Conservation (phyloP, 92 coral and sea anemone species). For the Actinostola sp. region DNA sequence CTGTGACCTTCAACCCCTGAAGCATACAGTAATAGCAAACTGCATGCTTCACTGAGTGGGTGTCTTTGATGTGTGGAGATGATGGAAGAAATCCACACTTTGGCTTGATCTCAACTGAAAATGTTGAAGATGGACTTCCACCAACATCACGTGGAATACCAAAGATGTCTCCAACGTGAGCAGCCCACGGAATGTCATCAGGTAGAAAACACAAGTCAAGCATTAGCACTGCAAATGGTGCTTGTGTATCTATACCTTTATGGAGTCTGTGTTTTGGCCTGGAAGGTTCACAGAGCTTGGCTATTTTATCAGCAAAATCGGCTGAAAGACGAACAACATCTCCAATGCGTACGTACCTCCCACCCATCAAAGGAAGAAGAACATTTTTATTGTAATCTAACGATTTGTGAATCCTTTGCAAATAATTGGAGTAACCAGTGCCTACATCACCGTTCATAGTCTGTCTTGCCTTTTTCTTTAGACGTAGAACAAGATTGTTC, state of each 20-base stretch:
- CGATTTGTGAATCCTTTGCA: not conserved
- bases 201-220: conserved; percentile 84
- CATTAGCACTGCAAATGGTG: conserved; percentile 71
- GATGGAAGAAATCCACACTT: conserved; percentile 89
- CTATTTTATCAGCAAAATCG: conserved; percentile 62
- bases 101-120: conserved; percentile 93
- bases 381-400: conserved; percentile 67
- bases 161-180: not conserved
- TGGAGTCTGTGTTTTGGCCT: conserved; percentile 78
- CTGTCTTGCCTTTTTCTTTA: conserved; percentile 52
- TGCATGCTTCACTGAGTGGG: conserved; percentile 41
- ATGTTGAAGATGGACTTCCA: conserved; percentile 64
- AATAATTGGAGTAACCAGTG: not conserved
- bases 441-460: too few relatives aligned
- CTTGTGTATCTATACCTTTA: conserved; percentile 66
- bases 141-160: not conserved
- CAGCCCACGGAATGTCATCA: conserved; percentile 1
- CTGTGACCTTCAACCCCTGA: conserved; percentile 81
- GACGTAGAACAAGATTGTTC: conserved; percentile 68
- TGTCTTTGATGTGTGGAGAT: conserved; percentile 52
- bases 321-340: conserved; percentile 58
- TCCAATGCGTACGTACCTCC: conserved; percentile 72
- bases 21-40: conserved; percentile 88
- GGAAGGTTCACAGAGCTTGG: conserved; percentile 49
- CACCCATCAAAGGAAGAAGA: conserved; percentile 70